A percentile compares a stretch with the other conserved stretches of the same genome.
These are phyloP conservation scores for Malthinus seriepunctatus DNA, from an alignment of 2,888 invertebrate genomes.

Conservation along the genomic window DNA sequence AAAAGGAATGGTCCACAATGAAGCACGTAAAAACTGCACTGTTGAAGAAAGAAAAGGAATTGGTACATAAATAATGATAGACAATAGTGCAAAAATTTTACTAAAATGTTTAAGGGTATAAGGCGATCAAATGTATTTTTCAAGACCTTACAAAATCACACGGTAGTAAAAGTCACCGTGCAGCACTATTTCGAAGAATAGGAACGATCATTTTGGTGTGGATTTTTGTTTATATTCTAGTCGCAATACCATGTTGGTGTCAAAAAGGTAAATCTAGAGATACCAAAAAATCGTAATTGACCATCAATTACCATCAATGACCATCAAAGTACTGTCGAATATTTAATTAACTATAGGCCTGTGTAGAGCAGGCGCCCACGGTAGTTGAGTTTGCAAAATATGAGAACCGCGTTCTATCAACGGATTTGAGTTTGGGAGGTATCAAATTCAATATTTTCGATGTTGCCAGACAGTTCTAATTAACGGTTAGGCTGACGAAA, in stretches of 20 bases:
- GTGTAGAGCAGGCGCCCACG: too few relatives aligned
- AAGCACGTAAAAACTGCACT: conserved; percentile 54
- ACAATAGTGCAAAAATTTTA: neutral
- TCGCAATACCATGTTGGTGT: conserved; percentile 59
- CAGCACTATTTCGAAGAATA: conserved; percentile 40
- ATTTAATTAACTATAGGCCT: too few relatives aligned
- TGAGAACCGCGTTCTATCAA: too few relatives aligned
- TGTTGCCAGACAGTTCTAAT: too few relatives aligned
- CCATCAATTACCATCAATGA: too few relatives aligned
- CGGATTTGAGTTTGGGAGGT: too few relatives aligned
- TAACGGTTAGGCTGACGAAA: too few relatives aligned
- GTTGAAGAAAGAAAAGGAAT: conserved; percentile 54
- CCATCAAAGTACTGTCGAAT: too few relatives aligned
- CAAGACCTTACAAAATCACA: conserved; percentile 46
- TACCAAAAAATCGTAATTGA: too few relatives aligned
- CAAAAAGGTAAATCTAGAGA: conserved; percentile 52
- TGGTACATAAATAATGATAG: conserved; percentile 38
- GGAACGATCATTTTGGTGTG: conserved; percentile 52
- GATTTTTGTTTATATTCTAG: conserved; percentile 52
- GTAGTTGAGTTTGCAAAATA: too few relatives aligned
- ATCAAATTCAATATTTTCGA: too few relatives aligned
- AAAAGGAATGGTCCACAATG: conserved; percentile 45
- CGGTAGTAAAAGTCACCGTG: conserved; percentile 13
- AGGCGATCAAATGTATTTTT: conserved; percentile 51
- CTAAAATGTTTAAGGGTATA: conserved; percentile 37